phyloP scores from a whole-genome alignment of 2,888 invertebrate species.

The Pinctada fucata region DNA sequence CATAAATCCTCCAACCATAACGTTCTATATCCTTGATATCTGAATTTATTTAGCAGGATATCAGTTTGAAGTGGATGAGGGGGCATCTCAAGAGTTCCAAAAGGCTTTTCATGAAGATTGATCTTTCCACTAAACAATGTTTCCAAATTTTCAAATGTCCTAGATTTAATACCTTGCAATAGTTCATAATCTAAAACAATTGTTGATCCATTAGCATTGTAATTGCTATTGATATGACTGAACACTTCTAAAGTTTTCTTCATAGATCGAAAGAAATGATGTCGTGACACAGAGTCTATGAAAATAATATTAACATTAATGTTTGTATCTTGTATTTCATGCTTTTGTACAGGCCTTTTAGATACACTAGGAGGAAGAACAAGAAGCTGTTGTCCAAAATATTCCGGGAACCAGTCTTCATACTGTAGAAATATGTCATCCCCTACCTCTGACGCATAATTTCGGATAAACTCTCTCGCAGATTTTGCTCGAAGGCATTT shows the following conservation, averaged over 20 bases:
- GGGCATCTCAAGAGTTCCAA: conserved; percentile 59
- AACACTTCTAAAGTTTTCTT: conserved; percentile 54
- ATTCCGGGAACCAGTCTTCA: not conserved
- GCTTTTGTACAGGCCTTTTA: not conserved
- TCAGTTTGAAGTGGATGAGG: conserved; percentile 50
- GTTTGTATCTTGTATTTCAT: not conserved
- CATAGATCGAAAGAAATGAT: conserved; percentile 65
- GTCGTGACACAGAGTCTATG: conserved; percentile 65
- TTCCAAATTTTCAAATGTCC: conserved; percentile 66
- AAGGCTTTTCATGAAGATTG: conserved; percentile 58
- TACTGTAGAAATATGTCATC: conserved; percentile 3
- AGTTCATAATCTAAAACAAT: conserved; percentile 64
- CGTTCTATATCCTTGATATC: conserved; percentile 53
- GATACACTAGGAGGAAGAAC: conserved; percentile 26
- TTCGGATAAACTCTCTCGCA: not conserved
- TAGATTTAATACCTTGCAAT: conserved; percentile 62
- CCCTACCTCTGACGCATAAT: no score
- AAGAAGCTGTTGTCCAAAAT: conserved; percentile 22
- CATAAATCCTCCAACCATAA: conserved; percentile 69
- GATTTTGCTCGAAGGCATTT: conserved; percentile 27
- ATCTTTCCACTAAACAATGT: conserved; percentile 62
- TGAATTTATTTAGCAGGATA: conserved; percentile 49
- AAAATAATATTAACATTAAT: conserved; percentile 64
- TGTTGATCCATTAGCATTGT: conserved; percentile 2
- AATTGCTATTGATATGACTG: conserved; percentile 35